phyloP scores from a whole-genome alignment of 1,140 invertebrate species.

The Belonocnema kinseyi region DNA sequence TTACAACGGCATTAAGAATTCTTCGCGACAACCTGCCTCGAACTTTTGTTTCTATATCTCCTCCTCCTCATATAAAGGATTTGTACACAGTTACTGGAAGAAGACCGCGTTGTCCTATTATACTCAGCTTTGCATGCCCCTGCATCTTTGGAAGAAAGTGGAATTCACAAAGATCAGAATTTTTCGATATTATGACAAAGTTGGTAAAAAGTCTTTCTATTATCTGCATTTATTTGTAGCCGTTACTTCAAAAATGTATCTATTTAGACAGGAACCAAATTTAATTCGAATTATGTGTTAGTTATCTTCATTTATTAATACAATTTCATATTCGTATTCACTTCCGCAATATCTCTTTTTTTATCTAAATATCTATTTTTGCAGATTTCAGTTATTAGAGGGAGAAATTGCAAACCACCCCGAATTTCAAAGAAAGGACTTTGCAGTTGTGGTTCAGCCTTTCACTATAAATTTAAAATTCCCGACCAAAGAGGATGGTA shows the following conservation, averaged over 20 bases:
- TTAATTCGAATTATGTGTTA: too few species aligned
- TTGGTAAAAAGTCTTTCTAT: conserved; percentile 60
- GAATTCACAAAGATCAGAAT: conserved; percentile 48
- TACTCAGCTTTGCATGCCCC: conserved; percentile 69
- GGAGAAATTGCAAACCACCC: conserved; percentile 64
- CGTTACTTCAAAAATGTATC: too few species aligned
- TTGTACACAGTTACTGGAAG: conserved; percentile 54
- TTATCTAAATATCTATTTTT: conserved; percentile 23
- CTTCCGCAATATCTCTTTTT: conserved; percentile 8
- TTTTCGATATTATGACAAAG: conserved; percentile 65
- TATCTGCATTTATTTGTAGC: not conserved
- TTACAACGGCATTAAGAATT: conserved; percentile 75
- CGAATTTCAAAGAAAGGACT: conserved; percentile 79
- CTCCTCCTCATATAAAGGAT: conserved; percentile 69
- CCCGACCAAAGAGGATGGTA: conserved; percentile 64
- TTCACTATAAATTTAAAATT: conserved; percentile 69
- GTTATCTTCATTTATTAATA: not conserved
- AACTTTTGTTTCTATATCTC: conserved; percentile 79
- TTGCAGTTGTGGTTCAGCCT: conserved; percentile 80
- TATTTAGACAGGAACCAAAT: too few species aligned
- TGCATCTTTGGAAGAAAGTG: conserved; percentile 73
- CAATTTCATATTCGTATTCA: not conserved
- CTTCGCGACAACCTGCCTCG: conserved; percentile 79
- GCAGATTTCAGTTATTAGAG: conserved; percentile 63
- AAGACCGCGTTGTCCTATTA: conserved; percentile 7